phyloP scores from a whole-genome alignment of 1,140 invertebrate genomes.

The Hylaeus volcanicus region DNA sequence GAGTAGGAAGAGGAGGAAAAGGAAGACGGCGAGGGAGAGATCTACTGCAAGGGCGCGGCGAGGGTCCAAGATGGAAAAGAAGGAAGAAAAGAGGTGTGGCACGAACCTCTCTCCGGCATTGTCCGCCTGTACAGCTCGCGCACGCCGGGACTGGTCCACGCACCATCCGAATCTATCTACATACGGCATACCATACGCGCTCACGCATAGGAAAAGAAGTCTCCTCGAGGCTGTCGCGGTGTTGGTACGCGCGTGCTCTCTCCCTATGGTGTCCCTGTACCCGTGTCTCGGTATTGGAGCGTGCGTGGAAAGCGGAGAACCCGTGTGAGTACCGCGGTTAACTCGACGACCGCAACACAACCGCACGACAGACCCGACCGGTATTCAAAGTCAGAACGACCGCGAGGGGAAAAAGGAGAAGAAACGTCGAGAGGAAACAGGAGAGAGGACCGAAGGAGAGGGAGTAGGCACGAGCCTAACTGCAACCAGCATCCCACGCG shows the following conservation, averaged over 20 bases:
- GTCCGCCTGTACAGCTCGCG: slow-evolving; percentile 67
- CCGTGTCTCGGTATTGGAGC: background rate
- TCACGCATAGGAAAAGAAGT: slow-evolving; percentile 59
- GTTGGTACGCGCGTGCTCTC: slow-evolving; percentile 47
- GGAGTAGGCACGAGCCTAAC: slow-evolving; percentile 78
- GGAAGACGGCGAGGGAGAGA: slow-evolving; percentile 51
- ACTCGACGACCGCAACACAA: slow-evolving; percentile 62
- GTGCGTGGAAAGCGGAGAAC: too few relatives aligned
- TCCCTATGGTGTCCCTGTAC: background rate
- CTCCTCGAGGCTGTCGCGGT: slow-evolving; percentile 48
- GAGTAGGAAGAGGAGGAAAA: slow-evolving; percentile 35
- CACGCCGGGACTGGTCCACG: slow-evolving; percentile 75
- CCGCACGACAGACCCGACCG: slow-evolving; percentile 73
- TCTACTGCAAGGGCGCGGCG: slow-evolving; percentile 72
- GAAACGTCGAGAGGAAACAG: slow-evolving; percentile 24
- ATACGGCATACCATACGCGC: slow-evolving; percentile 68
- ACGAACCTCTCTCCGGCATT: slow-evolving; percentile 73
- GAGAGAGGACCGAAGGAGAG: slow-evolving; percentile 49
- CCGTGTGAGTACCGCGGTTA: slow-evolving; percentile 43
- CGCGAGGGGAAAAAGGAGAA: slow-evolving; percentile 50
- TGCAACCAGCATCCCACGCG: slow-evolving; percentile 77
- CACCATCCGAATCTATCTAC: slow-evolving; percentile 77
- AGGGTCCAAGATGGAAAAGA: slow-evolving; percentile 69
- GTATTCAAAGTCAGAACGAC: slow-evolving; percentile 75
- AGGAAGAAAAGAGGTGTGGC: slow-evolving; percentile 78